Conservation (phyloP, 1,140 invertebrate genomes). For the Heliconius himera region DNA sequence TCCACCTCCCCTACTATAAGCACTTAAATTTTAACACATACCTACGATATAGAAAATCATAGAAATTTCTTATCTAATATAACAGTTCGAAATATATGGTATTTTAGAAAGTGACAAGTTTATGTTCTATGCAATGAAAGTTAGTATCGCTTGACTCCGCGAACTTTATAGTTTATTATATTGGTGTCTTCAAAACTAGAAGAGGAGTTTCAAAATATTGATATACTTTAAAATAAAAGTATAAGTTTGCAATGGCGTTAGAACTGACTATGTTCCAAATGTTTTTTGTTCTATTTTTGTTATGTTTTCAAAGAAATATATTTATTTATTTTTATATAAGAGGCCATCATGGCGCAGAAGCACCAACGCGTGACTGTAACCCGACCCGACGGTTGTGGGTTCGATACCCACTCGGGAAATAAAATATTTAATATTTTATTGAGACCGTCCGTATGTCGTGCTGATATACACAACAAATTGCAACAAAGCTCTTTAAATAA, state of each 20-base stretch:
- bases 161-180: slow-evolving; percentile 13
- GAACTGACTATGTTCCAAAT: background rate
- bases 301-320: no score
- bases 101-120: slow-evolving; percentile 7
- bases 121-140: slow-evolving; percentile 12
- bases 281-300: background rate
- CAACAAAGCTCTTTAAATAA: no score
- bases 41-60: background rate
- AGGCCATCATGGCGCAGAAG: no score
- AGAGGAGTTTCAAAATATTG: background rate
- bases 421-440: no score
- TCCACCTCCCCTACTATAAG: no score
- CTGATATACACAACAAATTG: no score
- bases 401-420: no score
- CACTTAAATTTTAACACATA: no score
- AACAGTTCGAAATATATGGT: background rate
- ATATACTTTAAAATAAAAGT: background rate
- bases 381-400: no score
- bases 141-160: background rate
- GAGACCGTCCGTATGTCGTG: no score
- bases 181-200: slow-evolving; percentile 9
- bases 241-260: background rate
- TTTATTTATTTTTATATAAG: no score
- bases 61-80: background rate
- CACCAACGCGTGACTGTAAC: no score